phyloP scores from a whole-genome alignment of 2,888 invertebrate genomes.

The Sabellastarte sp. region DNA sequence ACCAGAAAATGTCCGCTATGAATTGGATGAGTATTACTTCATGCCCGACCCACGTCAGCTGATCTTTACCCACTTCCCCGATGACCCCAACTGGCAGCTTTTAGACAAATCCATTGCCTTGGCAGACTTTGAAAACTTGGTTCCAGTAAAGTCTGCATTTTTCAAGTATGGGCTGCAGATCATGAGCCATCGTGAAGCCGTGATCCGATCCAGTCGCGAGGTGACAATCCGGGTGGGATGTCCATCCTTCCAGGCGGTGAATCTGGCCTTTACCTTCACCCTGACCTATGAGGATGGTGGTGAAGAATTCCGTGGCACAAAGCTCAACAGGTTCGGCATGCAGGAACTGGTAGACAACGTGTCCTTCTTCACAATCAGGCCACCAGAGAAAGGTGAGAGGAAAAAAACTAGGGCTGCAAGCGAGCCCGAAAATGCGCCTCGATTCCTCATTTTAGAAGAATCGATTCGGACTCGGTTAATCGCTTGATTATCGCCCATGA shows the following conservation, averaged over 20 bases:
- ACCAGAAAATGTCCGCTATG: conserved; percentile 55
- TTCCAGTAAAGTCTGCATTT: conserved; percentile 60
- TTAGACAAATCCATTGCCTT: conserved; percentile 48
- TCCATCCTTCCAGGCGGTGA: conserved; percentile 40
- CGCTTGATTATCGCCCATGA: too few species aligned
- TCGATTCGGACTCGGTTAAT: too few species aligned
- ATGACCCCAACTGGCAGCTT: conserved; percentile 58
- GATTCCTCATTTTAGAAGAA: too few species aligned
- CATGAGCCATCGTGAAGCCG: conserved; percentile 57
- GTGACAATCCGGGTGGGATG: conserved; percentile 53
- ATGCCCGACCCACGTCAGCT: conserved; percentile 58
- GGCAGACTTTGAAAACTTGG: conserved; percentile 59
- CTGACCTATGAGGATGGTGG: conserved; percentile 52
- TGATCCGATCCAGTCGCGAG: conserved; percentile 52
- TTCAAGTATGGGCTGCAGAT: conserved; percentile 59
- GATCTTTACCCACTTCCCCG: conserved; percentile 59
- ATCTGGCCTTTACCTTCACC: conserved; percentile 58
- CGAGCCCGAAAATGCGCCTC: too few species aligned
- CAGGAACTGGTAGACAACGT: conserved; percentile 56
- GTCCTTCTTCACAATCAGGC: conserved; percentile 55
- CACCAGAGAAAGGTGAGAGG: conserved; percentile 51
- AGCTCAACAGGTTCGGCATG: conserved; percentile 52
- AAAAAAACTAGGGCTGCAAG: too few species aligned
- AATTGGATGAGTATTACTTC: conserved; percentile 59
- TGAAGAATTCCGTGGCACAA: conserved; percentile 44